phyloP scores from a whole-genome alignment of 2,888 invertebrate genomes.

The Drosophila mimica region DNA sequence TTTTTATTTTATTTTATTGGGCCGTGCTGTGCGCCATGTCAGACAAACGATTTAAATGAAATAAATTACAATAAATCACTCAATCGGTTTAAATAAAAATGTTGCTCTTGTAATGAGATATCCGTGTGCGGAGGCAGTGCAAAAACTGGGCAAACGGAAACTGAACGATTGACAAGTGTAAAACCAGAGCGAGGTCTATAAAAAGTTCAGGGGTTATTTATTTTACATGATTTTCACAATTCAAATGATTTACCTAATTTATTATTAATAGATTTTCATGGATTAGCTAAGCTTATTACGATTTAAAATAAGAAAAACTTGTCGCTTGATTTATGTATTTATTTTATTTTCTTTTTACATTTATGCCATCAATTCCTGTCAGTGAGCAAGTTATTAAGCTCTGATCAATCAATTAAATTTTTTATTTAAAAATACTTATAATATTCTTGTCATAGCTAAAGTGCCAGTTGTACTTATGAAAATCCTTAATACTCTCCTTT shows the following conservation, averaged over 20 bases:
- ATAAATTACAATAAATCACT: conserved; percentile 81
- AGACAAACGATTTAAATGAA: conserved; percentile 81
- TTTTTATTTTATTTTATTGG: conserved; percentile 36
- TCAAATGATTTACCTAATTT: no score
- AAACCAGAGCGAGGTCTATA: conserved; percentile 16
- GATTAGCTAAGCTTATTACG: background rate
- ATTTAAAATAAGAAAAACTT: background rate
- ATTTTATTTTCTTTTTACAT: background rate
- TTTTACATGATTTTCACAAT: conserved; percentile 6
- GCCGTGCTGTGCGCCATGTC: conserved; percentile 56
- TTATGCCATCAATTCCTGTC: background rate
- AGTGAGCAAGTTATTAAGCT: background rate
- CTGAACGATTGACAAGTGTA: conserved; percentile 17
- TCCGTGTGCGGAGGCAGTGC: conserved; percentile 29
- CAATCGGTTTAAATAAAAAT: conserved; percentile 78
- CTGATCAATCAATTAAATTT: background rate
- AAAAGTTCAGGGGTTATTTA: conserved; percentile 18
- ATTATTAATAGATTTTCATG: background rate
- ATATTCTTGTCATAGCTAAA: background rate
- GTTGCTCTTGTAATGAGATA: conserved; percentile 78
- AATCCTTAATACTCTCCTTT: conserved; percentile 11
- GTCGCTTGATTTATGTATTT: background rate
- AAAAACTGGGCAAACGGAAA: conserved; percentile 25
- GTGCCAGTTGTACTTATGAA: background rate
- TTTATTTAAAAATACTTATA: background rate